A percentile compares a stretch with the other conserved stretches of the same genome.
These are phyloP conservation scores for Balaeniceps rex DNA, from an alignment of 2,113 vertebrate species.

Conservation along the genomic window DNA sequence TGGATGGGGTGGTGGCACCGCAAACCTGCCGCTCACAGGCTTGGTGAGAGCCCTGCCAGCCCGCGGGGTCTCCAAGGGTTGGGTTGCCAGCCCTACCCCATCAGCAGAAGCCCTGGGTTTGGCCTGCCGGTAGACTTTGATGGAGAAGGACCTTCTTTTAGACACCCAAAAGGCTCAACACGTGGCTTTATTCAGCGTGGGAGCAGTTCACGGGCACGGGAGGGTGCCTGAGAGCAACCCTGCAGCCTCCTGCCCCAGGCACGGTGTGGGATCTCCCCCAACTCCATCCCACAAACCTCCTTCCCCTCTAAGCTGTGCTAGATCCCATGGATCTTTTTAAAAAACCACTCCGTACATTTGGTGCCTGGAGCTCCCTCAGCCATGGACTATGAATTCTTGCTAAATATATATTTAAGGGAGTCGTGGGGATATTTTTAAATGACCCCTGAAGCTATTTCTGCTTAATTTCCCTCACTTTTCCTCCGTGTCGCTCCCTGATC, in stretches of 20 bases:
- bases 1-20: fast-evolving
- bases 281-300: background rate
- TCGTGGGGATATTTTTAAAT: slow-evolving; percentile 60
- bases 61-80: fast-evolving
- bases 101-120: background rate
- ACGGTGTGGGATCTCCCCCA: background rate
- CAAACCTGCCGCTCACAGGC: background rate
- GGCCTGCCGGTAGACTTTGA: background rate
- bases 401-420: slow-evolving; percentile 48
- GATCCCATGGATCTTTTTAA: background rate
- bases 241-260: background rate
- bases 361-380: slow-evolving; percentile 47
- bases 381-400: slow-evolving; percentile 13
- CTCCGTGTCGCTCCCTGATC: background rate
- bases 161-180: background rate
- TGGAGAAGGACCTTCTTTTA: background rate
- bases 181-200: fast-evolving
- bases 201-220: fast-evolving
- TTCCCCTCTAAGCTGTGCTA: background rate
- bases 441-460: slow-evolving; percentile 65
- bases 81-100: background rate
- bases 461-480: slow-evolving; percentile 47
- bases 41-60: background rate
- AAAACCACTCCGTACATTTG: background rate
- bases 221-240: background rate